Evolutionary conservation across 2,888 invertebrate species (phyloP).

Genomic region (Melinaea menophilus): DNA sequence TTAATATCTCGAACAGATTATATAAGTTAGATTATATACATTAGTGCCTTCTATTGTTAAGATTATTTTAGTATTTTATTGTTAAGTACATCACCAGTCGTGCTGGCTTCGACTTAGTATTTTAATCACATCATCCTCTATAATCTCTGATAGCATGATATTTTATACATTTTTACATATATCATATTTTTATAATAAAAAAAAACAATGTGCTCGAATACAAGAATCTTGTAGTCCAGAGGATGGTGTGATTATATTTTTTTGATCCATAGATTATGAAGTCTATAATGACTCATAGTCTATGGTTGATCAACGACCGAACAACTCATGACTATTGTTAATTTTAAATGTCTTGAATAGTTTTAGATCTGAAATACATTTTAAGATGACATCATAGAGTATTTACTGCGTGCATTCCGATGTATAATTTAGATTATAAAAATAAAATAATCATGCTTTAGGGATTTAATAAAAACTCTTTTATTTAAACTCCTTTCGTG

Average conservation of each 20-base stretch:
- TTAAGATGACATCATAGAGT: constrained; percentile 20
- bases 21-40: not conserved
- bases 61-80: constrained; percentile 17
- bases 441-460: constrained; percentile 23
- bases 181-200: not conserved
- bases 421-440: constrained; percentile 22
- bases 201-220: not conserved
- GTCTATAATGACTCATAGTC: not conserved
- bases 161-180: not conserved
- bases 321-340: not conserved
- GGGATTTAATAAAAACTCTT: constrained; percentile 12
- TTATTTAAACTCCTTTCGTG: constrained; percentile 6
- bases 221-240: not conserved
- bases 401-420: constrained; percentile 31
- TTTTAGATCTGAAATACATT: constrained; percentile 27
- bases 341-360: constrained; percentile 22
- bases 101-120: constrained; percentile 43
- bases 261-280: not conserved
- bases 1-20: too few relatives aligned
- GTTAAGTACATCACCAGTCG: constrained; percentile 31
- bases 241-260: not conserved
- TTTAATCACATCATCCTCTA: constrained; percentile 9
- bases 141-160: constrained; percentile 6
- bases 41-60: constrained; percentile 17
- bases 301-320: not conserved